Evolutionary conservation across 2,797 vertebrate genomes (phyloP).

Genomic region (Sebastes matsubarae): DNA sequence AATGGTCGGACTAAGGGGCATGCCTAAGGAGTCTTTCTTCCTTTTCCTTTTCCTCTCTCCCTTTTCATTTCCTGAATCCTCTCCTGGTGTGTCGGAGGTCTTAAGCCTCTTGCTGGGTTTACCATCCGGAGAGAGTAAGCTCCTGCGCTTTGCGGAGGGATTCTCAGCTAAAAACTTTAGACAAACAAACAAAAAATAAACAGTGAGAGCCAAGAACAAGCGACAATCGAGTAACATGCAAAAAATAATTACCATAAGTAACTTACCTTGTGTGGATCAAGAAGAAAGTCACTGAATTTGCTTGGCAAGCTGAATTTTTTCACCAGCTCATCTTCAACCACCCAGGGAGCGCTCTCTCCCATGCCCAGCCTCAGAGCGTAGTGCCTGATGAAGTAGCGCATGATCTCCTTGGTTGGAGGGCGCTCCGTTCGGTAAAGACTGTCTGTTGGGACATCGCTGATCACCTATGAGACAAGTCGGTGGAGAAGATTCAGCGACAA

Average conservation of each 20-base stretch:
- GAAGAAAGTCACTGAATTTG: conserved; percentile 97
- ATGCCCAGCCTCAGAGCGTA: conserved; percentile 90
- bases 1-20: conserved; percentile 90
- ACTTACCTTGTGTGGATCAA: conserved; percentile 94
- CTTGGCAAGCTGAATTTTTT: conserved; percentile 95
- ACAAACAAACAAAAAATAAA: not conserved
- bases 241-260: not conserved
- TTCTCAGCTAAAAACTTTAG: conserved; percentile 94
- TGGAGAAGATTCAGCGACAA: not conserved
- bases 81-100: conserved; percentile 75
- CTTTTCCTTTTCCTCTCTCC: conserved; percentile 78
- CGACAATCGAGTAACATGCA: not conserved
- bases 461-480: conserved; percentile 81
- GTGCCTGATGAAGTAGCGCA: conserved; percentile 98
- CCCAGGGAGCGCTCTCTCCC: conserved; percentile 96
- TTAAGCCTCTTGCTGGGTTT: conserved; percentile 90
- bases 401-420: conserved; percentile 98
- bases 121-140: conserved; percentile 87
- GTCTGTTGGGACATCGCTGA: conserved; percentile 92
- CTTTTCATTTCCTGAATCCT: conserved; percentile 78
- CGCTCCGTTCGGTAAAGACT: conserved; percentile 93
- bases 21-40: conserved; percentile 80
- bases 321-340: conserved; percentile 96
- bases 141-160: conserved; percentile 91
- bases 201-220: not conserved